phyloP scores from a whole-genome alignment of 2,797 vertebrate genomes.

The Sebastes jordani region DNA sequence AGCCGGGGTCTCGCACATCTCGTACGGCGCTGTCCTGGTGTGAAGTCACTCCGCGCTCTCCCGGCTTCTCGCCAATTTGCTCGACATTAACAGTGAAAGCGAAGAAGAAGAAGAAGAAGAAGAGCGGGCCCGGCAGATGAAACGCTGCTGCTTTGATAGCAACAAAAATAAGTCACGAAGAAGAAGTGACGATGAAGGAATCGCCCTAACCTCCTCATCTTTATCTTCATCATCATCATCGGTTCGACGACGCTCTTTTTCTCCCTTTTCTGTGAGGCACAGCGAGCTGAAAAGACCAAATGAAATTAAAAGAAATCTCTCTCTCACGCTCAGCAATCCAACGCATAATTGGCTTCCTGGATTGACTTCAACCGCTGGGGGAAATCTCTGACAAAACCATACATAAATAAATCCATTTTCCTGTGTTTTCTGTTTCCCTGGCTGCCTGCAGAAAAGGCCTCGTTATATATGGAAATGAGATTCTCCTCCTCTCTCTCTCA shows the following conservation, averaged over 20 bases:
- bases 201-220: constrained; percentile 24
- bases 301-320: constrained; percentile 53
- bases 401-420: constrained; percentile 72
- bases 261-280: neutral
- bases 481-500: constrained; percentile 62
- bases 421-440: constrained; percentile 55
- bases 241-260: neutral
- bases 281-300: constrained; percentile 37
- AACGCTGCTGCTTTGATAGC: constrained; percentile 39
- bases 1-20: neutral
- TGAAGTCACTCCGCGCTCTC: constrained; percentile 12
- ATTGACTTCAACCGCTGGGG: constrained; percentile 66
- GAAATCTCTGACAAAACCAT: constrained; percentile 70
- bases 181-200: constrained; percentile 10
- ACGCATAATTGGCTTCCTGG: constrained; percentile 68
- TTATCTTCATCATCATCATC: neutral
- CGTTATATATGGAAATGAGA: constrained; percentile 79
- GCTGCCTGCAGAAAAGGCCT: constrained; percentile 64
- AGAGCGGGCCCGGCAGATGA: constrained; percentile 27
- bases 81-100: constrained; percentile 42
- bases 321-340: constrained; percentile 37
- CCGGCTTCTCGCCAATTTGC: constrained; percentile 5
- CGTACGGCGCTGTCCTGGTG: neutral
- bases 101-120: neutral
- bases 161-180: constrained; percentile 27